Evolutionary conservation across 64 coral and sea anemone species (phyloP).

Genomic region (Porites lutea): DNA sequence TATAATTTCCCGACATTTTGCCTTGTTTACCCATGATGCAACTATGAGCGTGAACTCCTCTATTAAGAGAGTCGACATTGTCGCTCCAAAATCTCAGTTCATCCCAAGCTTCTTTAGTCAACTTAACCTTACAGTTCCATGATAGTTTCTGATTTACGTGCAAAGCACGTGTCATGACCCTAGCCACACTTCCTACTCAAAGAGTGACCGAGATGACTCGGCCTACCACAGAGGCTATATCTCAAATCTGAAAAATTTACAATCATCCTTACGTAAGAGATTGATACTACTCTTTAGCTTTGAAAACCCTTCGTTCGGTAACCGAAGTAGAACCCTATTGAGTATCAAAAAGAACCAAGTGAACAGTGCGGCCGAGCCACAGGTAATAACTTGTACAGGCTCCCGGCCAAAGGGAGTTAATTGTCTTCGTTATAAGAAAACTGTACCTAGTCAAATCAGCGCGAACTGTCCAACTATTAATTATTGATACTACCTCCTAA

Average conservation of each 20-base stretch:
- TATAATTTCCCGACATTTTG: too few species aligned
- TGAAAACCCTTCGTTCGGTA: neutral
- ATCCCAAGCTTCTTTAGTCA: neutral
- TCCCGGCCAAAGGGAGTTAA: conserved; percentile 74
- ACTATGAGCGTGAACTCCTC: too few species aligned
- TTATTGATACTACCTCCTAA: conserved; percentile 5
- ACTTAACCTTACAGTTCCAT: neutral
- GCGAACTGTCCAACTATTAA: conserved; percentile 22
- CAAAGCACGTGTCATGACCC: neutral
- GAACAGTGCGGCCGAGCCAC: too few species aligned
- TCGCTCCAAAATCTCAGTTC: too few species aligned
- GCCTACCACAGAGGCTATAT: neutral
- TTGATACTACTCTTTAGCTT: neutral
- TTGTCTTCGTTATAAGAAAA: conserved; percentile 49
- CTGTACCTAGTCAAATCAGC: conserved; percentile 52
- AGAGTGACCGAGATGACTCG: neutral
- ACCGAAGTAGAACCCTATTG: neutral
- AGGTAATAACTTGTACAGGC: neutral
- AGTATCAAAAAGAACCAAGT: neutral
- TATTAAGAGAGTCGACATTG: too few species aligned
- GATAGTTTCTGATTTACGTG: neutral
- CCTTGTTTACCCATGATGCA: too few species aligned
- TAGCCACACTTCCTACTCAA: neutral
- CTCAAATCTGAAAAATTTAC: neutral
- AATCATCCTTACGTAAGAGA: neutral